These are phyloP conservation scores for Varroa destructor DNA, from an alignment of 1,140 invertebrate genomes.

Conservation along the genomic window DNA sequence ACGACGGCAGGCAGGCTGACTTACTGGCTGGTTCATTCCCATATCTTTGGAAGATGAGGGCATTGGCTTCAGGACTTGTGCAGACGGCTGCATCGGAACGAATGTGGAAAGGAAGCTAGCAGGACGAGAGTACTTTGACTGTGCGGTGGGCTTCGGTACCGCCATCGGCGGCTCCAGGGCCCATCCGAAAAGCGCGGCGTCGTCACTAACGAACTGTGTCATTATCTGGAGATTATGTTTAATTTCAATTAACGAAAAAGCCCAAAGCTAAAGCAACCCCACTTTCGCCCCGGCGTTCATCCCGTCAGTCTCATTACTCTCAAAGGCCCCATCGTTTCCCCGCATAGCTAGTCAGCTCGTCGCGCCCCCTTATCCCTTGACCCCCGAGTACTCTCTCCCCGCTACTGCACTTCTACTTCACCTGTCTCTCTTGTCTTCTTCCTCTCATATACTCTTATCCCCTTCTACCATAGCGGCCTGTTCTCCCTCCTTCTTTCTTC, in stretches of 20 bases:
- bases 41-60: not conserved
- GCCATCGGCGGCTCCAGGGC: no score
- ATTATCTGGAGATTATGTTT: conserved; percentile 26
- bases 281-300: not conserved
- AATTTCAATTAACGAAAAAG: conserved; percentile 27
- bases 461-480: no score
- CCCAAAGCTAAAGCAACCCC: not conserved
- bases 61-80: no score
- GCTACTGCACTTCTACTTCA: not conserved
- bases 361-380: no score
- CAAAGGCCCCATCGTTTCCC: no score
- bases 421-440: not conserved
- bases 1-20: not conserved
- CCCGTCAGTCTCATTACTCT: not conserved
- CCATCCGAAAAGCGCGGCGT: not conserved
- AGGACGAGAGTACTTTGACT: no score
- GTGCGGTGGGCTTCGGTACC: no score
- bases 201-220: conserved; percentile 21
- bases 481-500: no score
- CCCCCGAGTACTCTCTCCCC: not conserved
- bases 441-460: no score
- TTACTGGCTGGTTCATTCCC: not conserved
- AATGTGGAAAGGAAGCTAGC: not conserved
- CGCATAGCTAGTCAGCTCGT: no score
- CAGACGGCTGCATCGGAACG: not conserved